These are phyloP conservation scores for Melikaiella ostensackeni DNA, from an alignment of 2,888 invertebrate genomes.

Conservation along the genomic window DNA sequence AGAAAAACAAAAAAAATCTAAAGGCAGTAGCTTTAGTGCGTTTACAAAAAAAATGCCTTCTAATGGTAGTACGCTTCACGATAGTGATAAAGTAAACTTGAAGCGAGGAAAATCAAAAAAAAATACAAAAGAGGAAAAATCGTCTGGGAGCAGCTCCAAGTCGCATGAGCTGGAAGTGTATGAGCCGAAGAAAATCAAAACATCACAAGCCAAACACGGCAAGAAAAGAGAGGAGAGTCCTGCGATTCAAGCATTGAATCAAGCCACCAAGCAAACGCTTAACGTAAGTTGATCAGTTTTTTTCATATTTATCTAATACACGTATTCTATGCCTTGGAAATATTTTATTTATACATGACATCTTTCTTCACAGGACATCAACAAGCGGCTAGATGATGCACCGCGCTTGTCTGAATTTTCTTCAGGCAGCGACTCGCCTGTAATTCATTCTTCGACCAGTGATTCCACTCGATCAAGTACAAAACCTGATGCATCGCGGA, in stretches of 20 bases:
- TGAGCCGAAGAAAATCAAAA: conserved; percentile 70
- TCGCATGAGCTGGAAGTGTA: conserved; percentile 59
- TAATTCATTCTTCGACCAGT: conserved; percentile 66
- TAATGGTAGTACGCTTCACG: conserved; percentile 72
- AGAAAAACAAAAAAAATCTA: conserved; percentile 69
- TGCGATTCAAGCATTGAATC: conserved; percentile 83
- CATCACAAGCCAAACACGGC: conserved; percentile 63
- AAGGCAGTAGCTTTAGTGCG: conserved; percentile 64
- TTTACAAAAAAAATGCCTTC: conserved; percentile 76
- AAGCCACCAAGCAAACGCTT: conserved; percentile 85
- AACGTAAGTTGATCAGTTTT: conserved; percentile 63
- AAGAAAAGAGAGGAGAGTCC: conserved; percentile 76
- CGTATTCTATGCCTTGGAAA: not conserved
- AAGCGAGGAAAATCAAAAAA: conserved; percentile 69
- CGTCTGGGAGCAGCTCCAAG: conserved; percentile 40
- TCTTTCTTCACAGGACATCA: conserved; percentile 84
- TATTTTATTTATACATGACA: conserved; percentile 9
- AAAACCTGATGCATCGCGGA: conserved; percentile 78
- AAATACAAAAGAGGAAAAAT: conserved; percentile 53
- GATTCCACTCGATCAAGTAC: conserved; percentile 81
- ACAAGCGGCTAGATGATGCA: conserved; percentile 92
- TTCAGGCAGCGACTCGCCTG: conserved; percentile 87
- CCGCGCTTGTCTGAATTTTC: conserved; percentile 87
- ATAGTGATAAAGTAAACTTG: conserved; percentile 65
- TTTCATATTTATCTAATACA: conserved; percentile 3